Conservation (phyloP, 2,797 vertebrate genomes). For the Podarcis lilfordi region DNA sequence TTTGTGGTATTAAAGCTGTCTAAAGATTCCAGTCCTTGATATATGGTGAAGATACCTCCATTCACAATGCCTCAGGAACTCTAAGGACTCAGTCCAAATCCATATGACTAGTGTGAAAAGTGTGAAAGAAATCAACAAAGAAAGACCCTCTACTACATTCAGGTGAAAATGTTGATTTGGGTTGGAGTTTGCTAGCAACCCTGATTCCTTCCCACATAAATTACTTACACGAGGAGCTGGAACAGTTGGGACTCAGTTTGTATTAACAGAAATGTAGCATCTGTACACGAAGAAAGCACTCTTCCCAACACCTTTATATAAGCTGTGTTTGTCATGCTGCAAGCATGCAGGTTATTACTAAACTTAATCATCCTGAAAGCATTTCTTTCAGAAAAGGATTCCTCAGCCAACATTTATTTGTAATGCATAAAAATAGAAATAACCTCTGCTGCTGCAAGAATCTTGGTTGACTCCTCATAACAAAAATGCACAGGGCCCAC, state of each 20-base stretch:
- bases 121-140: not conserved
- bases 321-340: not conserved
- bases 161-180: not conserved
- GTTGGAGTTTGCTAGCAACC: not conserved
- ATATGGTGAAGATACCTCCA: not conserved
- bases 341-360: not conserved
- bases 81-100: not conserved
- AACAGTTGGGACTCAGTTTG: not conserved
- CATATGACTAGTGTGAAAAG: not conserved
- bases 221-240: not conserved
- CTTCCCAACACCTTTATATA: constrained; percentile 11
- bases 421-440: constrained; percentile 1
- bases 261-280: not conserved
- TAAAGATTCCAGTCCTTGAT: not conserved
- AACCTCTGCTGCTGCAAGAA: constrained; percentile 10
- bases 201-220: not conserved
- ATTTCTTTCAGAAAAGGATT: constrained; percentile 1
- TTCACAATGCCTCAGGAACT: not conserved
- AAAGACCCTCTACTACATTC: not conserved
- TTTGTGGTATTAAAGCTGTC: not conserved
- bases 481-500: not conserved
- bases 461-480: not conserved
- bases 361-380: constrained; percentile 3
- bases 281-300: not conserved
- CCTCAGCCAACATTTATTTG: not conserved